Evolutionary conservation across 2,888 invertebrate genomes (phyloP).

Genomic region (Galerucella nymphaeae): DNA sequence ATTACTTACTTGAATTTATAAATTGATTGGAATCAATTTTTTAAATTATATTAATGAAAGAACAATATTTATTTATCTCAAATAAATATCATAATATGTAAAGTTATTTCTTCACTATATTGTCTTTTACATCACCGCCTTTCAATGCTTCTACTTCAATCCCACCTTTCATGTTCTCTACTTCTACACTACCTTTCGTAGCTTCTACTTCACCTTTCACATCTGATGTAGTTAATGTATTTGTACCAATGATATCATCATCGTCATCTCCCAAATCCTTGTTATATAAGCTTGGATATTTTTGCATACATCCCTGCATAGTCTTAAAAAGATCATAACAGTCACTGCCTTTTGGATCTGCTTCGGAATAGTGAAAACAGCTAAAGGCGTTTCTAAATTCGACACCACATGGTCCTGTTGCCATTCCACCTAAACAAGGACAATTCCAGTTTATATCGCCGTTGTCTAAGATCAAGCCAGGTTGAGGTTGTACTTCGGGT

Average conservation of each 20-base stretch:
- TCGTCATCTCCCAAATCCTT: conserved; percentile 75
- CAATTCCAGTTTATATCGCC: conserved; percentile 98
- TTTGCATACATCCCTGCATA: conserved; percentile 91
- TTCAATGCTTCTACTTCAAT: conserved; percentile 53
- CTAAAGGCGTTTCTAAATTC: conserved; percentile 94
- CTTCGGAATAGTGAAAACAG: conserved; percentile 92
- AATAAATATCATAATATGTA: background rate
- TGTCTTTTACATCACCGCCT: background rate
- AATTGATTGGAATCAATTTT: too few species aligned
- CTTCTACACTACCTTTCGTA: background rate
- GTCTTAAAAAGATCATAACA: conserved; percentile 90
- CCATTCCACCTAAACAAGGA: conserved; percentile 97
- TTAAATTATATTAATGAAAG: background rate
- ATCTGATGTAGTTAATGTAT: background rate
- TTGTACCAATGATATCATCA: conserved; percentile 52
- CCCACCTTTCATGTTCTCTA: background rate
- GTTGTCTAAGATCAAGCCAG: conserved; percentile 84
- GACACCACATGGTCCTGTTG: conserved; percentile 93
- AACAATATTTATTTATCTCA: background rate
- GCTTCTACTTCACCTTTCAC: background rate
- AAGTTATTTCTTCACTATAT: background rate
- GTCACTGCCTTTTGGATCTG: conserved; percentile 90
- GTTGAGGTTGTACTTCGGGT: conserved; percentile 79
- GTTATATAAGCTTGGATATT: conserved; percentile 87
- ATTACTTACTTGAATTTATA: too few species aligned